Evolutionary conservation across 2,113 vertebrate species (phyloP).

Genomic region (Falcunculus frontatus): DNA sequence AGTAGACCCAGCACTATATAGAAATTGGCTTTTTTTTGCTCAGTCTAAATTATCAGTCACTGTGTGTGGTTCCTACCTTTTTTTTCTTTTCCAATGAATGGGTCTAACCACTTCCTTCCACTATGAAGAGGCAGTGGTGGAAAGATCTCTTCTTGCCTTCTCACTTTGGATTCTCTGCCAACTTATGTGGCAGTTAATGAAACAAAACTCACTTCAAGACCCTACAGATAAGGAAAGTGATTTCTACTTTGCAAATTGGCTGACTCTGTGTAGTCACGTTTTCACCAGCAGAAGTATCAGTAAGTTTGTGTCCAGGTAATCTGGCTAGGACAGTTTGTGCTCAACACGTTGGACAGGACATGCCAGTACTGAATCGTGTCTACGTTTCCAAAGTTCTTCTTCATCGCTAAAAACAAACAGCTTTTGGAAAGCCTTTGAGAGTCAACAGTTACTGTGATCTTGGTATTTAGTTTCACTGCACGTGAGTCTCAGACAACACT

Average conservation of each 20-base stretch:
- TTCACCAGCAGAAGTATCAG: background rate
- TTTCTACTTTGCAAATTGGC: background rate
- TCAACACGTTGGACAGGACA: background rate
- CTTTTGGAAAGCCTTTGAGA: background rate
- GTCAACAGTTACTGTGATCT: background rate
- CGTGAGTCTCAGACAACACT: background rate
- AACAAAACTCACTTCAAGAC: background rate
- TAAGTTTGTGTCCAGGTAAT: background rate
- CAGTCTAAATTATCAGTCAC: background rate
- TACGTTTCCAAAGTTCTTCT: background rate
- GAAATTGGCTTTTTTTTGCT: background rate
- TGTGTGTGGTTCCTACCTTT: background rate
- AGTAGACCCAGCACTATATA: background rate
- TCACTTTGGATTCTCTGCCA: background rate
- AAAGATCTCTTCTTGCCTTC: background rate
- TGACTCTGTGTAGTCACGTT: background rate
- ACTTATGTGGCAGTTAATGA: background rate
- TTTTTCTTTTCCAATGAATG: background rate
- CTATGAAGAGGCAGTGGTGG: background rate
- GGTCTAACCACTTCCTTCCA: background rate
- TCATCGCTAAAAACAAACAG: background rate
- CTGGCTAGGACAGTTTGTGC: background rate
- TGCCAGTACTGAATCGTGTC: background rate
- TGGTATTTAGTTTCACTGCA: background rate
- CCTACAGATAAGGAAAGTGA: background rate